phyloP scores from a whole-genome alignment of 2,797 vertebrate species.

The Anguilla pacifica region DNA sequence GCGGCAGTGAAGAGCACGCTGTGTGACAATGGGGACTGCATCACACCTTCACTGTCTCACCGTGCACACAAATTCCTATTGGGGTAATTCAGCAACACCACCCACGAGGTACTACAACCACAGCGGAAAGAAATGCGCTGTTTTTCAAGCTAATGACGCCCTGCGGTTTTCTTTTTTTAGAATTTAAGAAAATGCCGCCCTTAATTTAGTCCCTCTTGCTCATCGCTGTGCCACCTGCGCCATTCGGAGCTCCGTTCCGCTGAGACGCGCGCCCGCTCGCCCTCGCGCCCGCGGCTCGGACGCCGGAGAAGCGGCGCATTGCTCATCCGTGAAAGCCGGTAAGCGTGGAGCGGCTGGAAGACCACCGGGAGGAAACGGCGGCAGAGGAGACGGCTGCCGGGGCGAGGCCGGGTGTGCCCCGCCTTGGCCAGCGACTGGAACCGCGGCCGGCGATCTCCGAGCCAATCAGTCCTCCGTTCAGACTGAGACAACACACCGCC shows the following conservation, averaged over 20 bases:
- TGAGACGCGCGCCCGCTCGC: not conserved
- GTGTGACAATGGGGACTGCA: not conserved
- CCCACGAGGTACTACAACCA: not conserved
- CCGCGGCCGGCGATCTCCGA: no score
- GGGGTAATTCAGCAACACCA: not conserved
- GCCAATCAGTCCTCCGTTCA: not conserved
- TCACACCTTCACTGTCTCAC: not conserved
- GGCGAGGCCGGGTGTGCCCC: not conserved
- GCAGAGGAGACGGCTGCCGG: not conserved
- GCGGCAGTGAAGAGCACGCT: not conserved
- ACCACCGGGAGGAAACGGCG: not conserved
- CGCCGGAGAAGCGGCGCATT: not conserved
- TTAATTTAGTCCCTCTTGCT: not conserved
- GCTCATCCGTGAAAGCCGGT: not conserved
- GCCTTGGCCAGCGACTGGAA: not conserved
- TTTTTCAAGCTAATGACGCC: not conserved
- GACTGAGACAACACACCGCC: no score
- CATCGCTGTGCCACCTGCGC: not conserved
- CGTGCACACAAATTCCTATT: not conserved
- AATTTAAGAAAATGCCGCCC: no score
- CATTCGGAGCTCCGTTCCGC: not conserved
- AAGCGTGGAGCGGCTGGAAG: not conserved
- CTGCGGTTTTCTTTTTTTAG: not conserved
- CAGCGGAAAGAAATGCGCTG: not conserved
- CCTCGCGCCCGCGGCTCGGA: not conserved